Evolutionary conservation across 2,888 invertebrate species (phyloP).

Genomic region (Aricia artaxerxes): DNA sequence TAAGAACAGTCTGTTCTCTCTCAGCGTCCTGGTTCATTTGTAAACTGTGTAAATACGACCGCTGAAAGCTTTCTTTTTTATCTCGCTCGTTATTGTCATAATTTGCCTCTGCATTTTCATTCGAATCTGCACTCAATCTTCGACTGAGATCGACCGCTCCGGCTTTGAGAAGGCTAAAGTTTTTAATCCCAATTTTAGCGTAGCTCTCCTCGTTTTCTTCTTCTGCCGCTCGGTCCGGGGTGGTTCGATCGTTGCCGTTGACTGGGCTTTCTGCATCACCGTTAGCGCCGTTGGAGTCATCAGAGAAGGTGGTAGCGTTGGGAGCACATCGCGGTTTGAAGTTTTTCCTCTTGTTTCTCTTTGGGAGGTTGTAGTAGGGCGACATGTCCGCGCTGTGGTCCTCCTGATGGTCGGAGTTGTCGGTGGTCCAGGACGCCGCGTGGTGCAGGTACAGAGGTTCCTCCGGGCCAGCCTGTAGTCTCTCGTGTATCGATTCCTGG

Average conservation of each 20-base stretch:
- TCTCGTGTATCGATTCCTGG: slow-evolving; percentile 78
- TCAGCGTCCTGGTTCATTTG: slow-evolving; percentile 65
- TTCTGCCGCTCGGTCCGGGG: slow-evolving; percentile 56
- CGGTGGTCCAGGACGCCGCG: slow-evolving; percentile 78
- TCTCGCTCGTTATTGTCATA: slow-evolving; percentile 72
- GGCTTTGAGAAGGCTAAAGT: slow-evolving; percentile 72
- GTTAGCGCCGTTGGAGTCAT: slow-evolving; percentile 70
- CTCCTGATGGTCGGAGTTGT: slow-evolving; percentile 63
- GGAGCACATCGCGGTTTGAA: slow-evolving; percentile 88
- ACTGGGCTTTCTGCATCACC: slow-evolving; percentile 61
- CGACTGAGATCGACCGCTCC: slow-evolving; percentile 76
- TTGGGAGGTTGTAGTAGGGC: slow-evolving; percentile 78
- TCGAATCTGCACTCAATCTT: slow-evolving; percentile 75
- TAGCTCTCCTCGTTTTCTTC: slow-evolving; percentile 59
- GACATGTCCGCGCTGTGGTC: slow-evolving; percentile 68
- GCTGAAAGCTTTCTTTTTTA: slow-evolving; percentile 73
- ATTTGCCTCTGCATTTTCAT: slow-evolving; percentile 75
- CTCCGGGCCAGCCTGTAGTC: slow-evolving; percentile 71
- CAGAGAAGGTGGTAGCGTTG: slow-evolving; percentile 74
- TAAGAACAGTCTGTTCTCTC: slow-evolving; percentile 68
- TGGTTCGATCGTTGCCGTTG: slow-evolving; percentile 68
- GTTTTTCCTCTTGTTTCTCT: slow-evolving; percentile 88
- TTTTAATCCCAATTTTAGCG: slow-evolving; percentile 75
- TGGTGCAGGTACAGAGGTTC: slow-evolving; percentile 73
- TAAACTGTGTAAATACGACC: slow-evolving; percentile 76